Conservation (phyloP, 2,113 vertebrate species). For the Solenodon paradoxus region DNA sequence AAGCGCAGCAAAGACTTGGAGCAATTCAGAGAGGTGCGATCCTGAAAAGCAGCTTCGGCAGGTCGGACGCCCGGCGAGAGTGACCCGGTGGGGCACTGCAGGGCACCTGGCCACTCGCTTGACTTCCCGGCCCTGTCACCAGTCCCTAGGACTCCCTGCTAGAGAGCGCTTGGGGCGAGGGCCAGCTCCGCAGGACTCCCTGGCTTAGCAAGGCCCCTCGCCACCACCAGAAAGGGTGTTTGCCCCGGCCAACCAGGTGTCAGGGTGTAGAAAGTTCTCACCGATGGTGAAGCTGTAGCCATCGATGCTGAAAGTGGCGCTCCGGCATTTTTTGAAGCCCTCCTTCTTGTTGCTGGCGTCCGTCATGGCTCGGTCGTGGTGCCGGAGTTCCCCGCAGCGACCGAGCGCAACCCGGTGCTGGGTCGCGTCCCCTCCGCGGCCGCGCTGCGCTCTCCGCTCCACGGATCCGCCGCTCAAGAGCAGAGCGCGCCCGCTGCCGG, state of each 20-base stretch:
- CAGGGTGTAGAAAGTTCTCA: constrained; percentile 79
- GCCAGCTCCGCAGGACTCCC: too few species aligned
- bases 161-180: background rate
- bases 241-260: background rate
- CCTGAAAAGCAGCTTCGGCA: background rate
- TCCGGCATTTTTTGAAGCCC: constrained; percentile 94
- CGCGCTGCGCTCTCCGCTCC: background rate
- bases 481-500: background rate
- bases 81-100: background rate
- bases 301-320: constrained; percentile 97
- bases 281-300: constrained; percentile 98
- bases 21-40: background rate
- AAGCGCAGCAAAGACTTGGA: constrained; percentile 34
- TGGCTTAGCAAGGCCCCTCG: background rate
- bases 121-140: too few species aligned
- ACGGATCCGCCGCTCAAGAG: background rate
- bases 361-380: constrained; percentile 83
- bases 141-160: background rate
- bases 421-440: background rate
- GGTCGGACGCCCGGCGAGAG: constrained; percentile 40
- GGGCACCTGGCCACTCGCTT: background rate
- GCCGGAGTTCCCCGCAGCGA: background rate
- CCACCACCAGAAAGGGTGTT: background rate
- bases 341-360: constrained; percentile 91
- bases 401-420: background rate